phyloP scores from a whole-genome alignment of 2,888 invertebrate species.

The Limnephilus lunatus region DNA sequence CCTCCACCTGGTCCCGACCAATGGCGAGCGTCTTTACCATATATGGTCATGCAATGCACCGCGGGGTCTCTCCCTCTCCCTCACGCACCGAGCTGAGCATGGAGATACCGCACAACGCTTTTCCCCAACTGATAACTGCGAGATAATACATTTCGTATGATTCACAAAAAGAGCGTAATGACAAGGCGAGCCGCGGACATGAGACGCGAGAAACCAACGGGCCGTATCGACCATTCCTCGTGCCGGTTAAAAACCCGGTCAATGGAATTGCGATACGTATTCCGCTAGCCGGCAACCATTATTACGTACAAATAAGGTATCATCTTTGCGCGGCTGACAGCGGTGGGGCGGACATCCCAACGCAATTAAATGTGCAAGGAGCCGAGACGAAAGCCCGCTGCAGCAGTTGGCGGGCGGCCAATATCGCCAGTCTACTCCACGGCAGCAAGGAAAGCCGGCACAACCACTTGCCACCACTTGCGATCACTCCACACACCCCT shows the following conservation, averaged over 20 bases:
- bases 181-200: constrained; percentile 40
- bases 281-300: constrained; percentile 51
- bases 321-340: constrained; percentile 49
- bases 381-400: constrained; percentile 40
- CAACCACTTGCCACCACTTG: constrained; percentile 29
- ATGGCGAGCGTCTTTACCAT: constrained; percentile 86
- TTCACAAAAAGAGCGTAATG: constrained; percentile 51
- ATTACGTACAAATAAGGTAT: constrained; percentile 55
- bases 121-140: constrained; percentile 40
- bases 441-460: constrained; percentile 43
- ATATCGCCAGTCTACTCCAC: constrained; percentile 24
- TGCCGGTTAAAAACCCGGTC: constrained; percentile 59
- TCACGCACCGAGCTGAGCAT: constrained; percentile 19
- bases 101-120: constrained; percentile 56
- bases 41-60: constrained; percentile 85
- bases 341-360: constrained; percentile 50
- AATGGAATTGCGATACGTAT: constrained; percentile 55
- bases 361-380: constrained; percentile 42
- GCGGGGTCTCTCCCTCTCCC: constrained; percentile 67
- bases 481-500: background rate
- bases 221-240: constrained; percentile 51
- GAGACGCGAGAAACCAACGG: constrained; percentile 43
- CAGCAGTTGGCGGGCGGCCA: constrained; percentile 53
- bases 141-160: constrained; percentile 78
- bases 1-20: constrained; percentile 76